These are phyloP conservation scores for Drosophila meridiana DNA, from an alignment of 2,888 invertebrate genomes.

Conservation along the genomic window DNA sequence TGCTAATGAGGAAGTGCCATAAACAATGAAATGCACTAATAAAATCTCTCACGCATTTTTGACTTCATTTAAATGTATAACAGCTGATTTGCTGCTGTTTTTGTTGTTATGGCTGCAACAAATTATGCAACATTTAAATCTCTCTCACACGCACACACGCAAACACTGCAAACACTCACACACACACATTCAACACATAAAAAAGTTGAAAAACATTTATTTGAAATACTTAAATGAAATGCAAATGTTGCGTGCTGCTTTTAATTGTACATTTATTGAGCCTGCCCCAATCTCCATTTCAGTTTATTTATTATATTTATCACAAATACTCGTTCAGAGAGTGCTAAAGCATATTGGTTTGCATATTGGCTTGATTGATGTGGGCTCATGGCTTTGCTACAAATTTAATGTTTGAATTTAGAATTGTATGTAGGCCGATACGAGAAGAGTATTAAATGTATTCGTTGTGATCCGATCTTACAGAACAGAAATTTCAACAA, in stretches of 20 bases:
- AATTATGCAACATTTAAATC: slow-evolving; percentile 34
- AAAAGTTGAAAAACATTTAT: slow-evolving; percentile 15
- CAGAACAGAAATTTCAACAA: background rate
- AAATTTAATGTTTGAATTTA: background rate
- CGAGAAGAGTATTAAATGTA: too few relatives aligned
- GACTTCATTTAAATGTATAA: slow-evolving; percentile 67
- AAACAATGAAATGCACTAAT: slow-evolving; percentile 69
- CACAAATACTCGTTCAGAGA: background rate
- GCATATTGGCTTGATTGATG: background rate
- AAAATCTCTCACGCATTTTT: slow-evolving; percentile 69
- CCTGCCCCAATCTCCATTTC: background rate
- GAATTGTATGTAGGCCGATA: background rate
- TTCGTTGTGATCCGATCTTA: too few relatives aligned
- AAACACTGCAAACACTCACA: background rate
- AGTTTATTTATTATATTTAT: background rate
- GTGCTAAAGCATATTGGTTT: background rate
- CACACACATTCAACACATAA: background rate
- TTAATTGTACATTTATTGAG: slow-evolving; percentile 27
- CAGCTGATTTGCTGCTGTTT: slow-evolving; percentile 50
- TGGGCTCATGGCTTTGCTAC: background rate
- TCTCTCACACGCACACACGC: background rate
- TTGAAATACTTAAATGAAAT: slow-evolving; percentile 19
- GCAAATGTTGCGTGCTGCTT: slow-evolving; percentile 35
- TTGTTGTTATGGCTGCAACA: slow-evolving; percentile 36
- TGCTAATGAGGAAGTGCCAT: slow-evolving; percentile 13